These are phyloP conservation scores for Melanostoma mellinum DNA, from an alignment of 2,888 invertebrate genomes.

Conservation along the genomic window DNA sequence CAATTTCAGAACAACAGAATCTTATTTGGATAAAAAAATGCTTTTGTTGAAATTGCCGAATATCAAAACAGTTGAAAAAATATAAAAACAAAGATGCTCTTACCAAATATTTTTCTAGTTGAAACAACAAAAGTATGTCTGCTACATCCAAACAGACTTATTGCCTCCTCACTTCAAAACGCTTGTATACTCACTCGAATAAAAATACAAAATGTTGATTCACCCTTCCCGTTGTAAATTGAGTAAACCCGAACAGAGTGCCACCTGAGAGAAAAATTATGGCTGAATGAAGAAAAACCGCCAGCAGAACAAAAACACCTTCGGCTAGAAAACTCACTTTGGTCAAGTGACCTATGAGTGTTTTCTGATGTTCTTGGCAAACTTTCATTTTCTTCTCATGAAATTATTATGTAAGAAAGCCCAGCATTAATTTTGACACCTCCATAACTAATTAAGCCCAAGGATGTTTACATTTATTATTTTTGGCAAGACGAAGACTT, in stretches of 20 bases:
- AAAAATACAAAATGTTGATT: too few relatives aligned
- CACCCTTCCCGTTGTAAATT: too few relatives aligned
- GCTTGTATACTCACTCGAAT: too few relatives aligned
- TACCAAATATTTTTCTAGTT: too few relatives aligned
- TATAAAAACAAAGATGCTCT: too few relatives aligned
- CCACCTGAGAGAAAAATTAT: neutral
- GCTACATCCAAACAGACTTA: too few relatives aligned
- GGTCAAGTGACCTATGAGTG: neutral
- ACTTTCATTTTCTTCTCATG: slow-evolving; percentile 1
- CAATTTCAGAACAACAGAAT: too few relatives aligned
- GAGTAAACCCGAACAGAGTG: neutral
- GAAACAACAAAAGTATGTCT: too few relatives aligned
- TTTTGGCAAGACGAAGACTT: slow-evolving; percentile 47
- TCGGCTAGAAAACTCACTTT: neutral
- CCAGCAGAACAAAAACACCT: neutral
- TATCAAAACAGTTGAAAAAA: too few relatives aligned
- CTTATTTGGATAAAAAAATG: too few relatives aligned
- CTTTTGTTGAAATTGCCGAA: too few relatives aligned
- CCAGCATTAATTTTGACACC: slow-evolving; percentile 10
- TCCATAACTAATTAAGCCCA: slow-evolving; percentile 31
- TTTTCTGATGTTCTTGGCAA: slow-evolving; percentile 2
- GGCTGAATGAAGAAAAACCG: neutral
- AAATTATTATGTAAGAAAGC: neutral
- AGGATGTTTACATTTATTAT: slow-evolving; percentile 2
- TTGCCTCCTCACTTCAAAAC: too few relatives aligned